These are phyloP conservation scores for Eupithecia pulchellata DNA, from an alignment of 2,888 invertebrate genomes.

Conservation along the genomic window DNA sequence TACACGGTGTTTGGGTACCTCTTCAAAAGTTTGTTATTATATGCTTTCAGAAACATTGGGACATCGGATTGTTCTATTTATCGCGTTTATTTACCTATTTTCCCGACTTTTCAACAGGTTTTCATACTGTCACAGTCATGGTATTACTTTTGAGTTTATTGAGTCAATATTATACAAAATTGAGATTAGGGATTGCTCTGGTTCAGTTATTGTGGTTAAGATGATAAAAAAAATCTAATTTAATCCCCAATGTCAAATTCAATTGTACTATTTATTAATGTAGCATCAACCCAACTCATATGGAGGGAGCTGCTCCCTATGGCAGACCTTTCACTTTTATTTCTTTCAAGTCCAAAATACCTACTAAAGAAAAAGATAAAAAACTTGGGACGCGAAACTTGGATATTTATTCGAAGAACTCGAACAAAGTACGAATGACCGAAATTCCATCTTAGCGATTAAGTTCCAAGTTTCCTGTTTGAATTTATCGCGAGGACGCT, in stretches of 20 bases:
- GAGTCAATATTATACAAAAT: not conserved
- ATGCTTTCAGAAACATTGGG: not conserved
- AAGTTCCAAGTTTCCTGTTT: conserved; percentile 64
- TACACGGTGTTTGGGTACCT: conserved; percentile 17
- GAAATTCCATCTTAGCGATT: conserved; percentile 67
- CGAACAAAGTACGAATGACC: conserved; percentile 65
- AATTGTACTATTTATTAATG: too few species aligned
- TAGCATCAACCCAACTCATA: too few species aligned
- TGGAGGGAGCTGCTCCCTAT: too few species aligned
- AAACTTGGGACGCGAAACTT: conserved; percentile 40
- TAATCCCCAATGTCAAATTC: too few species aligned
- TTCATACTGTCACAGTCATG: too few species aligned
- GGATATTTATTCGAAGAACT: conserved; percentile 55
- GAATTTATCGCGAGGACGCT: conserved; percentile 74
- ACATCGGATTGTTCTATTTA: too few species aligned
- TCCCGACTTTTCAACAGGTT: too few species aligned
- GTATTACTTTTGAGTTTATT: not conserved
- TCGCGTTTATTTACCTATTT: too few species aligned
- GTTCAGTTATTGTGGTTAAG: too few species aligned
- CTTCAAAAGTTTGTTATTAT: conserved; percentile 1
- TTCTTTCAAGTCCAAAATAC: not conserved
- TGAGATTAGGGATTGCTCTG: too few species aligned
- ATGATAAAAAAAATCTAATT: too few species aligned
- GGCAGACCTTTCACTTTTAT: too few species aligned
- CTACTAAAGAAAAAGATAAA: not conserved